Evolutionary conservation across 2,113 vertebrate genomes (phyloP), one percentile per base, ranked within the genome.

Genomic region (Chaenocephalus aceratus): DNA sequence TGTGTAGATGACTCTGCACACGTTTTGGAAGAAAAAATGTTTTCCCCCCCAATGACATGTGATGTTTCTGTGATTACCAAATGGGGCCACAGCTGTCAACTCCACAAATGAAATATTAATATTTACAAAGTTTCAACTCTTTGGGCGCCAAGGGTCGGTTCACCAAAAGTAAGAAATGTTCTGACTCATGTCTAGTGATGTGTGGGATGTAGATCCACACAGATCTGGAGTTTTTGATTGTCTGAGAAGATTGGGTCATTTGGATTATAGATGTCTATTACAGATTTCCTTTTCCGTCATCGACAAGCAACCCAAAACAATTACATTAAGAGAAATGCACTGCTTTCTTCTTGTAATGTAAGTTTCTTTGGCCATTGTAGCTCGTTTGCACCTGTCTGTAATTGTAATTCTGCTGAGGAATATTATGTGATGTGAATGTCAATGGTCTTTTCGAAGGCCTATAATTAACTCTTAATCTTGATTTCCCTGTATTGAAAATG

Each of bases 61-160:
- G 53, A 83, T 57, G 34, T 77, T 83, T 59, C 34, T 58, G 21
- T 65, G 0, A 73, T 83, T 59, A 72, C 21, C n/a, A 67, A 64
- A 69, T 30, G 52, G 26, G 69, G 63, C 61, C 46, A n/a, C 71
- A 41, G 70, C 13, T 80, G 68, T 80, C 65, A 67, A 53, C 23
- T 30, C 30, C 23, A 46, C 44, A 6, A 65, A 48, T 79, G n/a
- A 69, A 75, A 79, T 68, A 45, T 51, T 49, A 60, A 72, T 51
- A 72, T 82, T 80, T 69, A 44, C 36, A 46, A 58, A 76, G 21
- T n/a, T 10, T 62, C 21, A 61, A 48, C 63, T 64, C 10, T 48
- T 61, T 13, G 2, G 59, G 34, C 2, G 41, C 26, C 53, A 49
- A 52, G 30, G 26, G 26, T 21, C 9, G 0, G 23, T 45, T 79